Base-by-base conservation (phyloP, 2,113 vertebrate genomes). In the Salvelinus alpinus region DNA sequence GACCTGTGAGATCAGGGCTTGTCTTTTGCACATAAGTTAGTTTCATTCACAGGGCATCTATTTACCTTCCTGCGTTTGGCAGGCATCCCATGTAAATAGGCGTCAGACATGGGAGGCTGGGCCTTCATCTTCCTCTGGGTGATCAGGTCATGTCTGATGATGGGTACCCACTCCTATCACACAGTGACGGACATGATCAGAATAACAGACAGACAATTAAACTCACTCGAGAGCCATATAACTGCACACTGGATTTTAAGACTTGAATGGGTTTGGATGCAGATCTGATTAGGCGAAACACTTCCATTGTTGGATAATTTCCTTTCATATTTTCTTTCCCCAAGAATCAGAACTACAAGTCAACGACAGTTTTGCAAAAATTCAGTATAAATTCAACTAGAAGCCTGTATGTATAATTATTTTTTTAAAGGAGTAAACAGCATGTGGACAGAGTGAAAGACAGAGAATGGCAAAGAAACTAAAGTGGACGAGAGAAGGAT, bases 41-140 rank as follows among this genome's bases (percentile, higher is more conserved):
- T n/a, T 22, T 47, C 20, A 13, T 18, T 11, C 12, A 29, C 24
- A 66, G 64, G 59, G 5, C n/a, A 0, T 34, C 48, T 27, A 16
- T 24, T 81, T 83, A 97, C 96, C 95, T 97, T 97, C 69, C 96
- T 94, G 81, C 96, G 94, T 76, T 97, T 97, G 4, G 96, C 96
- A 0, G 96, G 96, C 96, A 97, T 97, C 74, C 96, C 96, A 3
- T 96, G 95, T 84, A 97, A 87, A 86, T 97, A 97, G 48, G 96
- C 96, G 0, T 97, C 96, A 0, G 96, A 97, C 82, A 97, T 64
- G 0, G 96, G 95, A 0, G 96, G 96, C 91, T 97, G 96, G 12
- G 95, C 91, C 78, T 97, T 97, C 84, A 96, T 94, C 88, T 96
- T 96, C 82, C 96, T 94, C 91, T 97, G 96, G 69, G 91, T 94